phyloP scores from a whole-genome alignment of 2,113 vertebrate genomes.

The Sinocyclocheilus rhinocerous region DNA sequence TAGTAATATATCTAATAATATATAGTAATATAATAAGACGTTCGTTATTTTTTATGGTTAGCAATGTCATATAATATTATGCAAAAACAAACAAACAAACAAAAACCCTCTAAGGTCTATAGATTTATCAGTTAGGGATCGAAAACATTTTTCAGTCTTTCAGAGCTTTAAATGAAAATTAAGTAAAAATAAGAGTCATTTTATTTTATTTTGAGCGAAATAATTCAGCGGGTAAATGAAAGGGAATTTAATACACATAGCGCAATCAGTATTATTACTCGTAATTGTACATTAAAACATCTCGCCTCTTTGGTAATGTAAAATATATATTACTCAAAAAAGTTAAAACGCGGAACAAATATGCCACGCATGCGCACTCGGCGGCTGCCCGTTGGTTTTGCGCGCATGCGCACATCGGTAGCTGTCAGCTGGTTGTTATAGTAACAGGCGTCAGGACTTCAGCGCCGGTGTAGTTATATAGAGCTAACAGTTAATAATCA shows the following conservation, averaged over 20 bases:
- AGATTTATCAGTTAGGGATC: too few species aligned
- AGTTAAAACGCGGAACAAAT: not conserved
- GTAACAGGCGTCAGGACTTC: conserved; percentile 72
- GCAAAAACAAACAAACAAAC: too few species aligned
- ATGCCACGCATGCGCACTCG: not conserved
- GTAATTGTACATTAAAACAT: not conserved
- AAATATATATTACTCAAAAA: not conserved
- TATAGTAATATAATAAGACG: too few species aligned
- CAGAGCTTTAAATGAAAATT: not conserved
- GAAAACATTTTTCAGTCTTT: not conserved
- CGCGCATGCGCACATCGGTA: conserved; percentile 65
- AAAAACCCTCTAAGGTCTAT: too few species aligned
- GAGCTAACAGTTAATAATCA: not conserved
- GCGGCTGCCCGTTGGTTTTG: not conserved
- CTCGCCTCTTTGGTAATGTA: too few species aligned
- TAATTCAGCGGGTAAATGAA: not conserved
- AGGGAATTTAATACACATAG: too few species aligned
- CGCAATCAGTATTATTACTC: too few species aligned
- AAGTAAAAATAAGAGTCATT: too few species aligned
- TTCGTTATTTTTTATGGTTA: too few species aligned
- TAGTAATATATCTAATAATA: too few species aligned
- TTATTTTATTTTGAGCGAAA: not conserved
- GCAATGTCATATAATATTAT: too few species aligned
- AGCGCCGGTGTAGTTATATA: not conserved
- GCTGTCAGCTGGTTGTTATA: conserved; percentile 87